Conservation (phyloP, 2,113 vertebrate species). For the Thryonomys swinderianus region DNA sequence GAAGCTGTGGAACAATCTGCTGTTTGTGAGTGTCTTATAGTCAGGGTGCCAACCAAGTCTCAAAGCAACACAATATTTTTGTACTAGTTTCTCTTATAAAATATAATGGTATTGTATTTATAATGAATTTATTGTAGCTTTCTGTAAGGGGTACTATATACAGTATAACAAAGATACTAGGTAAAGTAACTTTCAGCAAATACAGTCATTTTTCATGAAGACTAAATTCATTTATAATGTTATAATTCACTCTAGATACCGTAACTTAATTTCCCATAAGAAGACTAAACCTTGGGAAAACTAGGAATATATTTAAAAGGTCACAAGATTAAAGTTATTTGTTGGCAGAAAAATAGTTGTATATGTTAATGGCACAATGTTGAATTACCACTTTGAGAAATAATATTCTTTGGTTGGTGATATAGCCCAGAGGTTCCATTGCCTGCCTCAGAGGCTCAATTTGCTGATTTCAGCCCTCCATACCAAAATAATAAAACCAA, state of each 20-base stretch:
- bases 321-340: neutral
- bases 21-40: neutral
- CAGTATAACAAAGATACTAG: neutral
- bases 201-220: neutral
- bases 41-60: too few species aligned
- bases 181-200: neutral
- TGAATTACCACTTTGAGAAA: neutral
- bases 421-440: too few species aligned
- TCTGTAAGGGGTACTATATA: neutral
- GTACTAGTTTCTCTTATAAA: neutral
- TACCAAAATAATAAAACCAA: too few species aligned
- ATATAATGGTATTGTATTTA: neutral
- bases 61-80: neutral
- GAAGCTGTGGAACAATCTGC: neutral
- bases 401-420: neutral
- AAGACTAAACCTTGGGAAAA: neutral
- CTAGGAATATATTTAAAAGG: neutral
- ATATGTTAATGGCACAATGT: neutral
- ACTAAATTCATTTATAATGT: neutral
- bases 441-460: too few species aligned
- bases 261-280: neutral
- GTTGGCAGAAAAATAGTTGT: neutral
- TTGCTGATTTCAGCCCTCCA: too few species aligned
- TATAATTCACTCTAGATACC: neutral
- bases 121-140: neutral